Evolutionary conservation across 2,888 invertebrate species (phyloP), one percentile per base, ranked within the genome.

Genomic region (Erpobdella octoculata): DNA sequence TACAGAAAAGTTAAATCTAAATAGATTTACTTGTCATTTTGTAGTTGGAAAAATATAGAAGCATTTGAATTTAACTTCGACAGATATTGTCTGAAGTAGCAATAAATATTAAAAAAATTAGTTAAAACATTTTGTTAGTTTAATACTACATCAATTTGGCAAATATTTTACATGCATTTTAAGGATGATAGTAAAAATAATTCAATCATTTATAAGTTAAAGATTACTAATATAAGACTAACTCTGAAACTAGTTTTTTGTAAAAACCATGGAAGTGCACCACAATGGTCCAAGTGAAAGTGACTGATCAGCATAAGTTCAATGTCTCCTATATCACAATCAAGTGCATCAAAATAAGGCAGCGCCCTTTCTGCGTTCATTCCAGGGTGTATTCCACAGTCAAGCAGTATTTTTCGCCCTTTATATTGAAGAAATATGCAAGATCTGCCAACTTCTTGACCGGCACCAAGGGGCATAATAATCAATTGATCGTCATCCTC

Each of bases 341-440:
- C 48, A 74, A 99, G 93, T 73, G 93, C 86, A 85, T 99, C 98
- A 48, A 97, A 92, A 83, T 94, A 98, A 0, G 98, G 98, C 41
- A 98, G 85, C 0, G 98, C 95, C 83, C 96, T 96, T 90, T 97
- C 92, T 66, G 97, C 97, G 4, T 80, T 81, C 72, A 96, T 85
- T 0, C 98, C 98, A 0, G 98, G 98, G 84, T 98, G 98, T 77
- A 98, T 97, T 0, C 98, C 98, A 84, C 95, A 97, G 83, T 98
- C 98, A 79, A 98, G 84, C 94, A 98, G 92, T 58, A 98, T 96
- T 83, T 91, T 94, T 84, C 98, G 98, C 35, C 97, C 97, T 85
- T 98, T 98, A 83, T 96, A 99, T 83, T 96, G 93, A 73, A 99
- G 83, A 89, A 96, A 92, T 73, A 96, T 95, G 83, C 98, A 99